phyloP scores from a whole-genome alignment of 2,113 vertebrate species.

The Halcyon senegalensis region DNA sequence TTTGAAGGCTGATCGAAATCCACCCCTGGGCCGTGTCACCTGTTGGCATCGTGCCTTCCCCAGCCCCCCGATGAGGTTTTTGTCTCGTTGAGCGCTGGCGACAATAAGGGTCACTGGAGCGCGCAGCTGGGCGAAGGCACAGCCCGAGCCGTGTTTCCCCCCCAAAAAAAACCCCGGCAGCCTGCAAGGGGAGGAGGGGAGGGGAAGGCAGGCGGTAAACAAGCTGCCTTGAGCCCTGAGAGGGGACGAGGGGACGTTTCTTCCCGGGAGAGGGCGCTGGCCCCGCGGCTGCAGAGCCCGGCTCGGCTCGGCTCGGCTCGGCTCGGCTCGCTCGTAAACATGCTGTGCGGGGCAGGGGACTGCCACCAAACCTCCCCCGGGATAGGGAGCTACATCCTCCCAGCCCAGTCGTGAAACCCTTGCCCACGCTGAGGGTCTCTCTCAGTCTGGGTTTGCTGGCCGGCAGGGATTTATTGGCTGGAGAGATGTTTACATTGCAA shows the following conservation, averaged over 20 bases:
- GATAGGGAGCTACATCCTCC: not conserved
- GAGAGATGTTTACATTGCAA: not conserved
- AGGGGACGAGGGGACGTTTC: not conserved
- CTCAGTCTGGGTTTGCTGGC: not conserved
- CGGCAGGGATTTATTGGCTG: not conserved
- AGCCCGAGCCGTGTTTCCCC: not conserved
- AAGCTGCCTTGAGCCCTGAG: not conserved
- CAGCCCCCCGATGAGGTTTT: not conserved
- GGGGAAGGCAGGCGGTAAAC: slow-evolving; percentile 42
- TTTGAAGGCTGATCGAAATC: not conserved
- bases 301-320: not conserved
- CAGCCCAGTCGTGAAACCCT: not conserved
- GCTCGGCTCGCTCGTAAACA: slow-evolving; percentile 40
- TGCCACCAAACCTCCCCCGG: not conserved
- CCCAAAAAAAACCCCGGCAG: not conserved
- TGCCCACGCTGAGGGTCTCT: not conserved
- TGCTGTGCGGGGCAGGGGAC: not conserved
- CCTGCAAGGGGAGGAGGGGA: not conserved
- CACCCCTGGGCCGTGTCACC: not conserved
- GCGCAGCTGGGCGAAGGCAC: not conserved
- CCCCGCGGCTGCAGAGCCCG: not conserved
- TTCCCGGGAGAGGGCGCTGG: slow-evolving; percentile 70
- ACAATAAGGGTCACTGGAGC: not conserved
- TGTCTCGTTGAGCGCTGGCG: not conserved
- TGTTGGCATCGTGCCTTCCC: not conserved